Base-by-base conservation (phyloP, 1,140 invertebrate species). In the Adoxophyes honmai region DNA sequence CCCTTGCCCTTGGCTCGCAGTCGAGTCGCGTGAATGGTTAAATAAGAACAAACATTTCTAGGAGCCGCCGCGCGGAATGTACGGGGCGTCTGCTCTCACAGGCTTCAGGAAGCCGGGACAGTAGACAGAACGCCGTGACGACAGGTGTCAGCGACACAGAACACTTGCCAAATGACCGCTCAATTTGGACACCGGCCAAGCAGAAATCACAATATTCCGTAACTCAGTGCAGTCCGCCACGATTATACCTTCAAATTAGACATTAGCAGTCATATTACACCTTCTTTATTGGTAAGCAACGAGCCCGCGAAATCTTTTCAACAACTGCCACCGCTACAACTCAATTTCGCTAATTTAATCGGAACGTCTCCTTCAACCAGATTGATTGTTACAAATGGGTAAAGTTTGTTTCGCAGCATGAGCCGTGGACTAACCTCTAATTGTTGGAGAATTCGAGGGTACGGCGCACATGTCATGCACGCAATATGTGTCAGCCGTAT, bases 401-500 rank as follows among this genome's bases (percentile, higher is more conserved):
- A 13, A 48, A 48, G 42, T 48, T 48, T 48, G 42, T 48, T 48
- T 6, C 11, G 21, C 11, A 48, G 42, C 42, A 11, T 13, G 16
- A n/a, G 52, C 52, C 33, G 13, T 35, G 35, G 52, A 53, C 16
- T 53, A 53, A 38, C 52, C 53, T 69, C 62, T 84, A 77, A 84
- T 78, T 81, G 73, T 60, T 60, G 38, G 66, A 70, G 70, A 72
- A 82, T 84, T 78, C 75, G 65, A 59, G 52, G 48, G 53, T 52
- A 66, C 59, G 64, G 61, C 73, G 62, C 65, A 74, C 66, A 81
- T 76, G 75, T 78, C 74, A 81, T 81, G 78, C 79, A 84, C 70
- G 70, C 76, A 72, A 80, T 83, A 82, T 78, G 66, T 84, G 81
- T 83, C 81, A 84, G 76, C 66, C 71, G 76, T 72, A 80, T 79